These are phyloP conservation scores for Eristalis pertinax DNA, from an alignment of 2,888 invertebrate species.

Conservation along the genomic window DNA sequence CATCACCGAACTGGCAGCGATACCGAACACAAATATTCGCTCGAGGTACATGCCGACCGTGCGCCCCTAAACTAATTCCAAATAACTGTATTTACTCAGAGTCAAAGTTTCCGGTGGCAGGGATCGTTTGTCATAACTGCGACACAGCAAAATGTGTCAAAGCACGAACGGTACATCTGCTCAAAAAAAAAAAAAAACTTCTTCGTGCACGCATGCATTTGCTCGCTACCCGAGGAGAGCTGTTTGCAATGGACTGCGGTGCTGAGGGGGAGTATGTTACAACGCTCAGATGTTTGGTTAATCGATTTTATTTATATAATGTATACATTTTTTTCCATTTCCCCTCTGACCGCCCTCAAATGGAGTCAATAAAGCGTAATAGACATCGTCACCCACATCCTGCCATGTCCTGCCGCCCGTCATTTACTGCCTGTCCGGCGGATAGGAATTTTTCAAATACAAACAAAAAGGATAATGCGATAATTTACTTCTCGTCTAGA, in stretches of 20 bases:
- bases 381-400: not conserved
- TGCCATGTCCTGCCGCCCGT: not conserved
- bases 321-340: not conserved
- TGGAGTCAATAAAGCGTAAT: not conserved
- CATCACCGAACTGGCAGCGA: not conserved
- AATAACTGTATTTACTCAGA: constrained; percentile 17
- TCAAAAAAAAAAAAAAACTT: constrained; percentile 45
- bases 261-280: not conserved
- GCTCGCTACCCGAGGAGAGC: not conserved
- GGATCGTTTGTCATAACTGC: constrained; percentile 25
- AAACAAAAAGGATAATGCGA: not conserved
- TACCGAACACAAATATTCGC: not conserved
- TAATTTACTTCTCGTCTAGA: not conserved
- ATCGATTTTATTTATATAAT: constrained; percentile 43
- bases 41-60: not conserved
- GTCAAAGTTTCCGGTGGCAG: constrained; percentile 19
- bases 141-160: constrained; percentile 47
- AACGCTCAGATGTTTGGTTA: constrained; percentile 43
- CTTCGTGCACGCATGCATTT: constrained; percentile 47
- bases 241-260: constrained; percentile 3
- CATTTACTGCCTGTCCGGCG: not conserved
- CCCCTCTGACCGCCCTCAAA: not conserved
- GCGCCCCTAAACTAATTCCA: constrained; percentile 24
- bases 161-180: constrained; percentile 65
- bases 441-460: not conserved